These are phyloP conservation scores for Morinoia aosen DNA, from an alignment of 2,888 invertebrate genomes.

Conservation along the genomic window DNA sequence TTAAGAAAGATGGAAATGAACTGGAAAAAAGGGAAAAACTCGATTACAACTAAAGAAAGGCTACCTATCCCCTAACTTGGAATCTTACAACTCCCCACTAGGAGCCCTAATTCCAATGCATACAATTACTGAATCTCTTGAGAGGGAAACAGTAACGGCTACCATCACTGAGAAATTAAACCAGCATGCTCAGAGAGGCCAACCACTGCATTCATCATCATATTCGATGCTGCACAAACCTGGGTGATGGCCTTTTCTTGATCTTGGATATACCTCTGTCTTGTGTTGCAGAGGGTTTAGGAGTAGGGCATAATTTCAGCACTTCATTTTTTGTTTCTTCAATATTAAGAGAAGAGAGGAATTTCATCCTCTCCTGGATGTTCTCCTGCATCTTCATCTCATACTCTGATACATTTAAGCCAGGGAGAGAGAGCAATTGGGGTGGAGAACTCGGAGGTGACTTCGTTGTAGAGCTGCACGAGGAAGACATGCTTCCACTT, in stretches of 20 bases:
- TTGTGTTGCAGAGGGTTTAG: background rate
- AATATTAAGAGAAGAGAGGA: slow-evolving; percentile 1
- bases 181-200: no score
- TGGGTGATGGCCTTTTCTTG: background rate
- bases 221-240: background rate
- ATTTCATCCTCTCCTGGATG: background rate
- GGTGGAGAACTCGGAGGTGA: background rate
- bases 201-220: background rate
- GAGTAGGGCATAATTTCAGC: background rate
- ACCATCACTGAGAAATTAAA: no score
- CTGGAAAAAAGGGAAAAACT: no score
- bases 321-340: background rate
- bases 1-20: no score
- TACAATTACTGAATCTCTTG: no score
- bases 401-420: background rate
- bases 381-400: slow-evolving; percentile 26
- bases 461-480: background rate
- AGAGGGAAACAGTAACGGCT: no score
- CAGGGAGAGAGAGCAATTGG: background rate
- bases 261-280: slow-evolving; percentile 19
- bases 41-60: no score
- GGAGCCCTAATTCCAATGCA: no score
- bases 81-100: no score
- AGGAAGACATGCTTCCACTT: background rate
- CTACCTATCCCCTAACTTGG: no score